Evolutionary conservation across 2,113 vertebrate species (phyloP).

Genomic region (Rhodinocichla rosea): DNA sequence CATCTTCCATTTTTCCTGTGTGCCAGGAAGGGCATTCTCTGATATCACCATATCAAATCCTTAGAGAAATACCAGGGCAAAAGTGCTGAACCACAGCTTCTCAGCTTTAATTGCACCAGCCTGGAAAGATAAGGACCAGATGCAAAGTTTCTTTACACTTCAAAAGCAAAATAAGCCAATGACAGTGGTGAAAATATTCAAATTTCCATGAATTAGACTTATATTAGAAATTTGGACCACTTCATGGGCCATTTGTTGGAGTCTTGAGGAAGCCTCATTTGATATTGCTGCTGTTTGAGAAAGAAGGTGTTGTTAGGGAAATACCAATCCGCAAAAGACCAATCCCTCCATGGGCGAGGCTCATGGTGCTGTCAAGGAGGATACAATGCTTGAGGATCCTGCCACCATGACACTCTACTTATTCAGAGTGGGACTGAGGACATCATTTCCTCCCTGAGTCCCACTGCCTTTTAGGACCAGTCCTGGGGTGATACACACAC

Average conservation of each 20-base stretch:
- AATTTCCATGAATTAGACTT: background rate
- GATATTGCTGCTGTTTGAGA: background rate
- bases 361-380: rapidly evolving
- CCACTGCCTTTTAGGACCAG: background rate
- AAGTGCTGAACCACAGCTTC: background rate
- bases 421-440: background rate
- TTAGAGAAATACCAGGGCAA: background rate
- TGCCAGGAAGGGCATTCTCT: background rate
- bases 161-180: background rate
- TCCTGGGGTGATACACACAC: background rate
- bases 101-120: background rate
- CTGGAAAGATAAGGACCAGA: background rate
- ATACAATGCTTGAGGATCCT: background rate
- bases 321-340: background rate
- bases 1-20: background rate
- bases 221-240: background rate
- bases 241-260: background rate
- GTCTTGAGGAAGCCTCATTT: background rate
- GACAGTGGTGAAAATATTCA: background rate
- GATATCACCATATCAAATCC: background rate
- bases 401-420: background rate
- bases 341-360: rapidly evolving
- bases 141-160: background rate
- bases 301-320: background rate
- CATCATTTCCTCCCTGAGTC: background rate